Conservation (phyloP, 2,888 invertebrate genomes). For the Patella ulyssiponensis region DNA sequence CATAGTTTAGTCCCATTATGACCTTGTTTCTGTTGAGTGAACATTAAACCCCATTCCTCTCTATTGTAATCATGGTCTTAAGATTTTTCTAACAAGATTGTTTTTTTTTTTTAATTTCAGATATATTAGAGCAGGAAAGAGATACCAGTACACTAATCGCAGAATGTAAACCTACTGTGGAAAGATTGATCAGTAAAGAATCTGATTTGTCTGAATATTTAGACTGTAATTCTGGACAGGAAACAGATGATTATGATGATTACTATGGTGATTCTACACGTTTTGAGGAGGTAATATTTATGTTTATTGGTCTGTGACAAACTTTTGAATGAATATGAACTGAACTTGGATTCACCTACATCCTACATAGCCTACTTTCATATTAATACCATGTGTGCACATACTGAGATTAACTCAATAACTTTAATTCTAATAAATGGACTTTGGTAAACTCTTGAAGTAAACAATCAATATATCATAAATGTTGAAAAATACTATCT, state of each 20-base stretch:
- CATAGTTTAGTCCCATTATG: too few species aligned
- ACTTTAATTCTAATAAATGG: too few species aligned
- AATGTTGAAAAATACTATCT: too few species aligned
- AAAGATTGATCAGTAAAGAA: neutral
- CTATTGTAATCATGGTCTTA: too few species aligned
- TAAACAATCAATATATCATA: too few species aligned
- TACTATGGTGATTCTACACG: slow-evolving; percentile 12
- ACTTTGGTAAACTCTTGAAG: too few species aligned
- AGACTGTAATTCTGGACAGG: slow-evolving; percentile 48
- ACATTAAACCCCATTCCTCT: too few species aligned
- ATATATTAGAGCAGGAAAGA: neutral
- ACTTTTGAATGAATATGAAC: neutral
- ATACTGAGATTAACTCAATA: too few species aligned
- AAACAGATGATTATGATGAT: slow-evolving; percentile 38
- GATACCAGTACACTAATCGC: neutral
- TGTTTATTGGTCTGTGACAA: slow-evolving; percentile 9
- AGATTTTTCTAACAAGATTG: neutral
- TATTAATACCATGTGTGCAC: neutral
- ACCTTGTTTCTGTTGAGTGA: too few species aligned
- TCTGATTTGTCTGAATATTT: slow-evolving; percentile 41
- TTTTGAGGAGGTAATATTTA: slow-evolving; percentile 27
- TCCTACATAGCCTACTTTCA: neutral
- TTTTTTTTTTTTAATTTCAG: neutral
- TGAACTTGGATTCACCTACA: neutral
- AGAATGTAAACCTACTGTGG: neutral